These are phyloP conservation scores for Xyrichtys novacula DNA, from an alignment of 2,797 vertebrate genomes.

Conservation along the genomic window DNA sequence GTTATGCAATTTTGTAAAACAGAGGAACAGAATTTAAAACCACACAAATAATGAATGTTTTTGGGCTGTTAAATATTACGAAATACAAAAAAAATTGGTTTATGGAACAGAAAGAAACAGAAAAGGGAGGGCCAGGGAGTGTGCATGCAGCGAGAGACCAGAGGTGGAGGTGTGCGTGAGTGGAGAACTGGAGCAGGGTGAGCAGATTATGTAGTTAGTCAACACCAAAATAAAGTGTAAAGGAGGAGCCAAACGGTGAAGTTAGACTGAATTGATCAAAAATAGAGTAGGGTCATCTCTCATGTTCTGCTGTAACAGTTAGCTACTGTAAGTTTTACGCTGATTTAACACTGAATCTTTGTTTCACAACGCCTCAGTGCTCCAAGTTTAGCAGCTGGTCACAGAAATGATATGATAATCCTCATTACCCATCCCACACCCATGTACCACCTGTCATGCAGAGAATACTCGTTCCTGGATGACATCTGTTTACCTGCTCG, in stretches of 20 bases:
- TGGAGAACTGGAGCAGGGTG: not conserved
- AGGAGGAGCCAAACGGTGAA: not conserved
- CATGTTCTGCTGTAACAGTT: too few species aligned
- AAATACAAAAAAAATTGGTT: too few species aligned
- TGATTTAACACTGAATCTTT: not conserved
- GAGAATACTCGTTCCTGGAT: constrained; percentile 4
- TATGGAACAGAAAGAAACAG: too few species aligned
- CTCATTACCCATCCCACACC: constrained; percentile 17
- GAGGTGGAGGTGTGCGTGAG: not conserved
- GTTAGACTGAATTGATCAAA: too few species aligned
- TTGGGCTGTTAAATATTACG: too few species aligned
- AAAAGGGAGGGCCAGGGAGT: too few species aligned
- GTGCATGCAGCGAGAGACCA: not conserved
- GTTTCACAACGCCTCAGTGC: not conserved
- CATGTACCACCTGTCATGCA: constrained; percentile 47
- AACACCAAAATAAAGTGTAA: not conserved
- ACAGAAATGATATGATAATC: constrained; percentile 22
- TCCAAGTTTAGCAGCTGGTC: not conserved
- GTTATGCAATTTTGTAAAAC: too few species aligned
- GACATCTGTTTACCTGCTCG: constrained; percentile 48
- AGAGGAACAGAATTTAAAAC: too few species aligned
- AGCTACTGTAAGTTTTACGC: not conserved
- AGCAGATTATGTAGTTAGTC: not conserved
- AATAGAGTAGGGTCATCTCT: too few species aligned
- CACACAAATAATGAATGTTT: too few species aligned